Percentiles rank a stretch among this genome's conserved stretches.
phyloP scores from a whole-genome alignment of 2,888 invertebrate species.

The Cerceris ruficornis region DNA sequence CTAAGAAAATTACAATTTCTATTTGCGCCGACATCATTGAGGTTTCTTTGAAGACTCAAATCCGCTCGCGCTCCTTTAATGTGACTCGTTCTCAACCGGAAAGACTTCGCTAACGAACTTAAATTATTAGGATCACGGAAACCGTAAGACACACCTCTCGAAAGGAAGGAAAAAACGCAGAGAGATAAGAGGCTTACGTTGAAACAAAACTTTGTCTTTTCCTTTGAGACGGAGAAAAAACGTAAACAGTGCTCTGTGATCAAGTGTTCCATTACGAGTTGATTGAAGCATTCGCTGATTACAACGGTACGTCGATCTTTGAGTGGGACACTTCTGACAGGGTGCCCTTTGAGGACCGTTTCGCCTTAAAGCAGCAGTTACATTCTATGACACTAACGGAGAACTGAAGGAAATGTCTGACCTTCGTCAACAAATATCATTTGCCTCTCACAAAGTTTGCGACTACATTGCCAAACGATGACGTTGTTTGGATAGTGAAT shows the following conservation, averaged over 20 bases:
- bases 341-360: conserved; percentile 26
- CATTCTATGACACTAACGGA: too few relatives aligned
- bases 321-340: conserved; percentile 1
- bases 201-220: conserved; percentile 23
- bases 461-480: too few relatives aligned
- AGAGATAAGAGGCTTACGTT: conserved; percentile 31
- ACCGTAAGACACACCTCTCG: conserved; percentile 24
- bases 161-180: conserved; percentile 28
- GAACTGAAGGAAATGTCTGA: too few relatives aligned
- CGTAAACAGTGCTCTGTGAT: background rate
- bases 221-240: background rate
- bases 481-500: too few relatives aligned
- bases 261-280: conserved; percentile 20
- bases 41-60: conserved; percentile 43
- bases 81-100: conserved; percentile 21
- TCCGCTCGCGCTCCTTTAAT: conserved; percentile 46
- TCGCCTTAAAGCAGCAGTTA: background rate
- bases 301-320: conserved; percentile 22
- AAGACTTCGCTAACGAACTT: conserved; percentile 56
- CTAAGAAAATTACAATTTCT: too few relatives aligned
- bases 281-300: conserved; percentile 53
- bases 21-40: background rate
- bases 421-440: background rate
- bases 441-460: background rate
- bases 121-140: conserved; percentile 48